A percentile compares a stretch with the other conserved stretches of the same genome.
These are phyloP conservation scores for Melanchra persicariae DNA, from an alignment of 2,888 invertebrate species.

Conservation along the genomic window DNA sequence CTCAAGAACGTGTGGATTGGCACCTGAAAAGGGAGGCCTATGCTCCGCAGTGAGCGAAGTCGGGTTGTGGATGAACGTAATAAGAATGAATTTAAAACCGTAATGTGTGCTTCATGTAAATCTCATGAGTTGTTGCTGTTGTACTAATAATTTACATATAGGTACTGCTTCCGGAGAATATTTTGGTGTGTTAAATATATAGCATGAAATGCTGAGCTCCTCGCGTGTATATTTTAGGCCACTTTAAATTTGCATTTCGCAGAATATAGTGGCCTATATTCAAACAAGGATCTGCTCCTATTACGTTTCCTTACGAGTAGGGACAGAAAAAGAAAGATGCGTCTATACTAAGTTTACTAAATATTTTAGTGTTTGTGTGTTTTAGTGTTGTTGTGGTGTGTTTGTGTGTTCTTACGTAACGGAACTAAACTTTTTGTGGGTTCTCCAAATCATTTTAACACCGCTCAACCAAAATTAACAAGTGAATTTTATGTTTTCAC, in stretches of 20 bases:
- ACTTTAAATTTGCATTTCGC: conserved; percentile 18
- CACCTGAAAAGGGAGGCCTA: no score
- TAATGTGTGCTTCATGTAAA: no score
- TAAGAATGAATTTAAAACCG: no score
- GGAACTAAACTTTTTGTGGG: neutral
- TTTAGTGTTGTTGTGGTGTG: no score
- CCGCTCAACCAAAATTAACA: neutral
- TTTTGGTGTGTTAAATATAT: conserved; percentile 13
- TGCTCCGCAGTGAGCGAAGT: no score
- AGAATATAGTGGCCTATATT: conserved; percentile 47
- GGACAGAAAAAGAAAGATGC: neutral
- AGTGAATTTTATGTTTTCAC: conserved; percentile 25
- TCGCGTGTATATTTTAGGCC: conserved; percentile 23
- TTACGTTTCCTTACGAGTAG: neutral
- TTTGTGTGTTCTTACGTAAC: no score
- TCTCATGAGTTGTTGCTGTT: neutral
- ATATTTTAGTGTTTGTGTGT: no score
- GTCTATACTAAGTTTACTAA: neutral
- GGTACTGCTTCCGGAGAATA: conserved; percentile 8
- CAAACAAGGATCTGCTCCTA: conserved; percentile 34
- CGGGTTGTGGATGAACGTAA: no score
- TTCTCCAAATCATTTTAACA: neutral
- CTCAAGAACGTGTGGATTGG: no score
- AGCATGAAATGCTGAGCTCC: neutral
- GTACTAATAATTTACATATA: conserved; percentile 11